A percentile compares a stretch with the other conserved stretches of the same genome.
These are phyloP conservation scores for Agrotis exclamationis DNA, from an alignment of 2,888 invertebrate species.

Conservation along the genomic window DNA sequence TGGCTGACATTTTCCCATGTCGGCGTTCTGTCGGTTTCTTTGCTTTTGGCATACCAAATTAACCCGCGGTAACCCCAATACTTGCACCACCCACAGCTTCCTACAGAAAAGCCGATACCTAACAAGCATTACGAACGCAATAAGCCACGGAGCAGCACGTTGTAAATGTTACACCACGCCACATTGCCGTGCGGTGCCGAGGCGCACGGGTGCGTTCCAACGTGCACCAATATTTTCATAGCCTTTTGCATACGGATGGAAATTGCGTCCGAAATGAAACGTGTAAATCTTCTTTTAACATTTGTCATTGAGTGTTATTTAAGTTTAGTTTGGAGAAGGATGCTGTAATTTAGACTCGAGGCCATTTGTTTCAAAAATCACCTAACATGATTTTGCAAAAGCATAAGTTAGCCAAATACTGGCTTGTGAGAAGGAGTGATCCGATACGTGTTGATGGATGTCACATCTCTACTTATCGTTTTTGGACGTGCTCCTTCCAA, in stretches of 20 bases:
- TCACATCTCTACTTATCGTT: background rate
- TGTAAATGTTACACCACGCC: slow-evolving; percentile 64
- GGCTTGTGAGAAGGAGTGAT: background rate
- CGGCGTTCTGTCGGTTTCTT: too few relatives aligned
- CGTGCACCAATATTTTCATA: slow-evolving; percentile 39
- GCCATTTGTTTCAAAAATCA: background rate
- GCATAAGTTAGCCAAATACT: background rate
- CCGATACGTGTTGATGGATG: background rate
- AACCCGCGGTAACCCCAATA: slow-evolving; percentile 19
- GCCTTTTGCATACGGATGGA: slow-evolving; percentile 18
- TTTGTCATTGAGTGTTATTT: background rate
- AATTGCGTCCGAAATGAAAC: background rate
- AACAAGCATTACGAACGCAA: slow-evolving; percentile 84
- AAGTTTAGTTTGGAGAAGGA: background rate
- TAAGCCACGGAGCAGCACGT: slow-evolving; percentile 75
- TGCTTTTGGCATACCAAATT: background rate
- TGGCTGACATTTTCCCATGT: background rate
- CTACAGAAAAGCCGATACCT: slow-evolving; percentile 75
- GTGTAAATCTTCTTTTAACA: background rate
- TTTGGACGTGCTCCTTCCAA: background rate
- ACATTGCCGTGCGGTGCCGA: slow-evolving; percentile 44
- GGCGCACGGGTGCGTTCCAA: slow-evolving; percentile 22
- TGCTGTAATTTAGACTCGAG: background rate
- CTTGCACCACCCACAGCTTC: slow-evolving; percentile 64
- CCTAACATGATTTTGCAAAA: background rate